These are phyloP conservation scores for Zapornia atra DNA, from an alignment of 2,113 vertebrate genomes.

Conservation along the genomic window DNA sequence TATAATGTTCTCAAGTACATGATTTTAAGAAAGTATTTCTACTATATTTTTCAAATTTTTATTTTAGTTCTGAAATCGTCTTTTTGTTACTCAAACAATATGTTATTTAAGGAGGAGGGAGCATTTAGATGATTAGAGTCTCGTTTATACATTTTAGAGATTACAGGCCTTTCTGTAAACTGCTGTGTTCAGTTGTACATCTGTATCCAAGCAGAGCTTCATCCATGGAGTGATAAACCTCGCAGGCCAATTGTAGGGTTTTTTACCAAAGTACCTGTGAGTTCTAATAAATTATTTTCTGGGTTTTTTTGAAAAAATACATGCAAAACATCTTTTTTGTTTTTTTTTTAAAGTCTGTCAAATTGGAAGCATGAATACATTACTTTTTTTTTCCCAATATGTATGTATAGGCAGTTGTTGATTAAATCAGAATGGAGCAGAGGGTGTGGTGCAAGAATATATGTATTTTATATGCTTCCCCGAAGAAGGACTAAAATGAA, in stretches of 20 bases:
- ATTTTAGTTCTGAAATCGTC: not conserved
- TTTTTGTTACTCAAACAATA: not conserved
- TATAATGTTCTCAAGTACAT: not conserved
- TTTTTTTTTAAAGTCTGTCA: not conserved
- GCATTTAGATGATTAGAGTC: not conserved
- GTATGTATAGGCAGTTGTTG: not conserved
- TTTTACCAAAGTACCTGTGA: not conserved
- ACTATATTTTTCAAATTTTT: not conserved
- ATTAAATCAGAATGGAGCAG: not conserved
- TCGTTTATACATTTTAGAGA: not conserved
- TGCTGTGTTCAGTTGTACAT: not conserved
- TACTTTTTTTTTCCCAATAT: not conserved
- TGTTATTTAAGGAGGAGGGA: not conserved
- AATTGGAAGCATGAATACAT: not conserved
- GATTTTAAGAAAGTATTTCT: conserved; percentile 2
- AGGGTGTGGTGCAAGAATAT: not conserved
- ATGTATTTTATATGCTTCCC: not conserved
- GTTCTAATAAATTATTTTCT: not conserved
- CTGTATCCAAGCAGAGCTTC: not conserved
- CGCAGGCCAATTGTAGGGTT: not conserved
- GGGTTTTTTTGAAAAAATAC: not conserved
- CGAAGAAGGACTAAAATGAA: not conserved
- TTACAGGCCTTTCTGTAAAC: not conserved
- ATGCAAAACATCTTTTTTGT: not conserved
- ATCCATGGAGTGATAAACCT: not conserved